A percentile compares a stretch with the other conserved stretches of the same genome.
phyloP scores from a whole-genome alignment of 2,797 vertebrate species.

The Glossophaga mutica region DNA sequence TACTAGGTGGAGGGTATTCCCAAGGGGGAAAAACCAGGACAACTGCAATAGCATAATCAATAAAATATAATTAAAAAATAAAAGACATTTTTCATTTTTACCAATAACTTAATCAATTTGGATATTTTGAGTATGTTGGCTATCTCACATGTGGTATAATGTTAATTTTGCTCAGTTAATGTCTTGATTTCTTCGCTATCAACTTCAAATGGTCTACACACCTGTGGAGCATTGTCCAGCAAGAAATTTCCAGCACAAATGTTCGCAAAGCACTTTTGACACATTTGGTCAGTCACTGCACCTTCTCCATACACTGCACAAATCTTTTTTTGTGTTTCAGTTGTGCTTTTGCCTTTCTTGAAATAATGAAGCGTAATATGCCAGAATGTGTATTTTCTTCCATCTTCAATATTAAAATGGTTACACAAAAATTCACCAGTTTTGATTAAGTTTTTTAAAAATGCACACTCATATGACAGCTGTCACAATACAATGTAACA shows the following conservation, averaged over 20 bases:
- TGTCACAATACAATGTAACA: neutral
- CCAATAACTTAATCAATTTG: neutral
- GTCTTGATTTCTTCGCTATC: neutral
- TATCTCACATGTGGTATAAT: neutral
- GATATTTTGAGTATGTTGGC: neutral
- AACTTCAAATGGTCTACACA: neutral
- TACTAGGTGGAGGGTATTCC: too few species aligned
- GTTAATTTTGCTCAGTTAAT: neutral
- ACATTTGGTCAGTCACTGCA: neutral
- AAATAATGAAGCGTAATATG: neutral
- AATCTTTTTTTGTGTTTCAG: neutral
- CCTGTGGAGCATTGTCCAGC: neutral
- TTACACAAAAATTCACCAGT: neutral
- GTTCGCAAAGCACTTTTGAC: neutral
- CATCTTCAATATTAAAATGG: neutral
- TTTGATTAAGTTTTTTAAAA: neutral
- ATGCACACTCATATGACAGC: neutral
- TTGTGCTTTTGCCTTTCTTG: neutral
- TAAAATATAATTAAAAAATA: neutral
- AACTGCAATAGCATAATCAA: neutral
- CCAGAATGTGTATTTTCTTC: neutral
- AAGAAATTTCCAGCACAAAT: neutral
- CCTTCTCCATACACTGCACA: neutral
- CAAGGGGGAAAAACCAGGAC: neutral
- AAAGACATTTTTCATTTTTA: neutral